These are phyloP conservation scores for Ditylenchus weischeri DNA, from an alignment of 2,888 invertebrate genomes.

Conservation along the genomic window DNA sequence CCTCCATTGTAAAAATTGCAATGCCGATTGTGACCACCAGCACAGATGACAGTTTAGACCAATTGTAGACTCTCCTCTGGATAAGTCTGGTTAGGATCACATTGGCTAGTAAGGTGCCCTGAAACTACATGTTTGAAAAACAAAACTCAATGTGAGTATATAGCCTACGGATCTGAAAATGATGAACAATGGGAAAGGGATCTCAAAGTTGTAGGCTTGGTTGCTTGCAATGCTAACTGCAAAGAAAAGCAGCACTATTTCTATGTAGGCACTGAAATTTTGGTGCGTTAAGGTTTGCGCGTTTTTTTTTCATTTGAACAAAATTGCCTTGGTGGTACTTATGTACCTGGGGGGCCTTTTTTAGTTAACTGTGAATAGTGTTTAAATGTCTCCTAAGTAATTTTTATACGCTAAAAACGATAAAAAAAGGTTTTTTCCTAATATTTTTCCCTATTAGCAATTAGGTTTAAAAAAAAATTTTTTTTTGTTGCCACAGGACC, in stretches of 20 bases:
- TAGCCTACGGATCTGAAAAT: slow-evolving; percentile 83
- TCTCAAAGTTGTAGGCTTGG: slow-evolving; percentile 89
- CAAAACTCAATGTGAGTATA: background rate
- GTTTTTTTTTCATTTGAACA: too few relatives aligned
- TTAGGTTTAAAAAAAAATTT: too few relatives aligned
- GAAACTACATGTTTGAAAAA: slow-evolving; percentile 17
- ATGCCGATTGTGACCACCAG: slow-evolving; percentile 89
- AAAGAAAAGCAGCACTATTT: slow-evolving; percentile 82
- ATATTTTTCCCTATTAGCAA: too few relatives aligned
- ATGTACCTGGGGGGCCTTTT: too few relatives aligned
- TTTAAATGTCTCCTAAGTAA: too few relatives aligned
- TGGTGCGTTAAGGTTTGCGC: too few relatives aligned
- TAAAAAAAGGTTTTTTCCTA: too few relatives aligned
- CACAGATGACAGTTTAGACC: slow-evolving; percentile 82
- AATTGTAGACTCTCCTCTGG: slow-evolving; percentile 70
- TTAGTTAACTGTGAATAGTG: too few relatives aligned
- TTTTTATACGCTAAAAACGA: too few relatives aligned
- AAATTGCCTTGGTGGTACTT: too few relatives aligned
- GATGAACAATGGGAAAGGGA: slow-evolving; percentile 95
- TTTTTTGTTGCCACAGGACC: too few relatives aligned
- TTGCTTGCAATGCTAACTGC: slow-evolving; percentile 80
- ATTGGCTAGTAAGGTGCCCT: slow-evolving; percentile 92
- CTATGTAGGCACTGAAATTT: slow-evolving; percentile 42
- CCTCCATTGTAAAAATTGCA: slow-evolving; percentile 81
- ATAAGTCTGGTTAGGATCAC: slow-evolving; percentile 90